Conservation (phyloP, 2,888 invertebrate species). For the Maniola hyperantus region DNA sequence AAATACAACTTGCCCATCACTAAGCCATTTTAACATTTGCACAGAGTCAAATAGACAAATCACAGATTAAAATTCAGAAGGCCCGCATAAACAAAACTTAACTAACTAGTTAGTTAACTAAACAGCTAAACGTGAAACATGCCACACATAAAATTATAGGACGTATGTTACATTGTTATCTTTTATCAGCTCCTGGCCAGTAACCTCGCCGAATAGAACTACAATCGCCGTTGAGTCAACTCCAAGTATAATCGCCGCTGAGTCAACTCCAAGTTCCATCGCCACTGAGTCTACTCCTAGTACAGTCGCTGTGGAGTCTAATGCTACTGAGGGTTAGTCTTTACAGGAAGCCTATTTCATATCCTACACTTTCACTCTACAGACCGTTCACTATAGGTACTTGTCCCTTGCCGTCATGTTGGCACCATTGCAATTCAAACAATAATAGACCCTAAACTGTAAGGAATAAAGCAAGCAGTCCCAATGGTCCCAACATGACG, state of each 20-base stretch:
- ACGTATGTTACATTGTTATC: not conserved
- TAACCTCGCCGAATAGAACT: conserved; percentile 16
- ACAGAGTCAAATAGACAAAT: not conserved
- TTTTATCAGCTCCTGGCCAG: conserved; percentile 19
- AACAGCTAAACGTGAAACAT: no score
- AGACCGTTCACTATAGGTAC: no score
- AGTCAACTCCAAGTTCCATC: not conserved
- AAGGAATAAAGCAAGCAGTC: no score
- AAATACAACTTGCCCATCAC: not conserved
- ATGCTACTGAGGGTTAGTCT: not conserved
- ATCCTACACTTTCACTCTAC: no score
- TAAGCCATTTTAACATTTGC: not conserved
- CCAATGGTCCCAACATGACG: no score
- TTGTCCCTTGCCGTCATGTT: no score
- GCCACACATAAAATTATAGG: no score
- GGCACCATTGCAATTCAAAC: not conserved
- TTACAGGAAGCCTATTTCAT: no score
- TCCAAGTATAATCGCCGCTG: not conserved
- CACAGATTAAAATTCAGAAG: not conserved
- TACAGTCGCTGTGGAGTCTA: not conserved
- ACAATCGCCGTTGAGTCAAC: not conserved
- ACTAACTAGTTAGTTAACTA: no score
- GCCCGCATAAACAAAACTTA: no score
- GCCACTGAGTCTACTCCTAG: not conserved
- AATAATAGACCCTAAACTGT: not conserved